Evolutionary conservation across 2,797 vertebrate genomes (phyloP).

Genomic region (Girardinus metallicus): DNA sequence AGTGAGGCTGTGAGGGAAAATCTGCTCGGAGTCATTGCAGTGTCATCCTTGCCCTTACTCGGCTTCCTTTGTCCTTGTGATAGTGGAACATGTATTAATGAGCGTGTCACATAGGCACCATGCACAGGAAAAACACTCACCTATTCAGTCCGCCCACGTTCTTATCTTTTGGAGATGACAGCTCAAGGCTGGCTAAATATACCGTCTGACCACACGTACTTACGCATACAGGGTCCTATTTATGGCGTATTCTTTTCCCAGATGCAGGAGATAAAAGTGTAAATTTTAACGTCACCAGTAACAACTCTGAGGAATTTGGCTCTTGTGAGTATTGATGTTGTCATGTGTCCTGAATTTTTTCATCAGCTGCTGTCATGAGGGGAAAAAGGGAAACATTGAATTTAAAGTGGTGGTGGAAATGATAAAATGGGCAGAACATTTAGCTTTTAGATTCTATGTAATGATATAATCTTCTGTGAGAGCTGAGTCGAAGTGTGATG

Average conservation of each 20-base stretch:
- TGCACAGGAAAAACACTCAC: conserved; percentile 36
- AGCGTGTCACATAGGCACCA: conserved; percentile 39
- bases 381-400: conserved; percentile 10
- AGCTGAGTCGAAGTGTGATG: background rate
- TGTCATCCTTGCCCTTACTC: conserved; percentile 66
- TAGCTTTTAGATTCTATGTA: background rate
- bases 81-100: conserved; percentile 52
- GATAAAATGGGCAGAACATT: background rate
- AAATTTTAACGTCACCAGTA: conserved; percentile 27
- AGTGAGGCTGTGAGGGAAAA: conserved; percentile 37
- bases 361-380: conserved; percentile 11
- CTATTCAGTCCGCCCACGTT: conserved; percentile 45
- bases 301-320: conserved; percentile 21
- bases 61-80: conserved; percentile 57
- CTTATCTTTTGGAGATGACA: conserved; percentile 61
- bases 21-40: conserved; percentile 41
- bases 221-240: conserved; percentile 63
- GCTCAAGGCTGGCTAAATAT: conserved; percentile 59
- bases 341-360: conserved; percentile 25
- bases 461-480: conserved; percentile 2
- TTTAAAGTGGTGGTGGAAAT: background rate
- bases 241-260: conserved; percentile 31
- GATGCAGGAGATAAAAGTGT: conserved; percentile 34
- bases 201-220: conserved; percentile 55
- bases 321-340: conserved; percentile 18